A percentile compares a stretch with the other conserved stretches of the same genome.
phyloP scores from a whole-genome alignment of 2,113 vertebrate genomes.

The Takifugu flavidus region DNA sequence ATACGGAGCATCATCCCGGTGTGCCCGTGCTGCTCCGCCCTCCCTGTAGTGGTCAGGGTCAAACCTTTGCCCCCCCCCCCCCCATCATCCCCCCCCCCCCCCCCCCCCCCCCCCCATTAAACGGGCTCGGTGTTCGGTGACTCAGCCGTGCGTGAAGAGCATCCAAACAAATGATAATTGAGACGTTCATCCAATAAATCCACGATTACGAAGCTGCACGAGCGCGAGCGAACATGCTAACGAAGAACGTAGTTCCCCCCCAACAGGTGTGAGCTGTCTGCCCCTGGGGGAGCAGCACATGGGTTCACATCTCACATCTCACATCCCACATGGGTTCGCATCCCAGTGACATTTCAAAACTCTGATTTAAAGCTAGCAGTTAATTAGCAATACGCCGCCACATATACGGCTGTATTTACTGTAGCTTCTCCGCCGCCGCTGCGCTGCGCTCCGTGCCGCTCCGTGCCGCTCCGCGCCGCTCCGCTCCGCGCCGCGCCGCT shows the following conservation, averaged over 20 bases:
- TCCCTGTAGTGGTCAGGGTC: too few relatives aligned
- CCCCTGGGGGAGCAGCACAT: too few relatives aligned
- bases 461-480: too few relatives aligned
- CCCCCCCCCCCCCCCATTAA: conserved; percentile 46
- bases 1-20: too few relatives aligned
- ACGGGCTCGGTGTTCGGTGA: conserved; percentile 39
- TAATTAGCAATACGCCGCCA: conserved; percentile 3
- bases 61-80: not conserved
- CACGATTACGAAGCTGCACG: conserved; percentile 23
- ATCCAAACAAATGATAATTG: conserved; percentile 41
- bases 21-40: too few relatives aligned
- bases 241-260: conserved; percentile 4
- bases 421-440: too few relatives aligned
- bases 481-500: too few relatives aligned
- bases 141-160: conserved; percentile 49
- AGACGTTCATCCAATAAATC: conserved; percentile 48
- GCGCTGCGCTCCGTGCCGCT: too few relatives aligned
- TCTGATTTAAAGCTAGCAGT: conserved; percentile 14
- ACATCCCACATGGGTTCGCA: too few relatives aligned
- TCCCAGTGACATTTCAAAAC: conserved; percentile 5
- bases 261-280: conserved; percentile 9
- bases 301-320: too few relatives aligned
- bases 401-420: too few relatives aligned
- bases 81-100: conserved; percentile 43
- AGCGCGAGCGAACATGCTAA: conserved; percentile 11